phyloP scores from a whole-genome alignment of 2,113 vertebrate species.

The Emydura subglobosa region DNA sequence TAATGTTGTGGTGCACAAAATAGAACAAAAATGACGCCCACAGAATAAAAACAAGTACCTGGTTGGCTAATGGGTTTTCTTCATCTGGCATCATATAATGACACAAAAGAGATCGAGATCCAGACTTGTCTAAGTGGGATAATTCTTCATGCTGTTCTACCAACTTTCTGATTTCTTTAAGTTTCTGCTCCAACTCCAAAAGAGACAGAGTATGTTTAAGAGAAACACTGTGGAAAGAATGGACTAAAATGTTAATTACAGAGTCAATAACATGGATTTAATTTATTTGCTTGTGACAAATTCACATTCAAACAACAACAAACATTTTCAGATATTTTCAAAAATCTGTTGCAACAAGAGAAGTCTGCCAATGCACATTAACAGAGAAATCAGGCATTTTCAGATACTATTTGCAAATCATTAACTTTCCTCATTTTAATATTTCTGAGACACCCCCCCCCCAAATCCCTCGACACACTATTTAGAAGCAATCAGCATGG shows the following conservation, averaged over 20 bases:
- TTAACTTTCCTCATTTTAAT: not conserved
- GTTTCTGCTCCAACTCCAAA: slow-evolving; percentile 91
- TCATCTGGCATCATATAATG: slow-evolving; percentile 95
- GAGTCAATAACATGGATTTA: not conserved
- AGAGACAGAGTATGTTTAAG: slow-evolving; percentile 94
- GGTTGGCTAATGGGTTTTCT: slow-evolving; percentile 89
- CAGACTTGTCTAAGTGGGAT: slow-evolving; percentile 46
- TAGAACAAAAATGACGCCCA: not conserved
- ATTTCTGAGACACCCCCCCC: not conserved
- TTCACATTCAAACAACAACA: not conserved
- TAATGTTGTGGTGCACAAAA: not conserved
- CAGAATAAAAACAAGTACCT: slow-evolving; percentile 80
- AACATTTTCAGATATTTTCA: not conserved
- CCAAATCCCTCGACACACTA: not conserved
- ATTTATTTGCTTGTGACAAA: not conserved
- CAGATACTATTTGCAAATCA: not conserved
- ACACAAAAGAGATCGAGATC: slow-evolving; percentile 80
- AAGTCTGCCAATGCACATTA: not conserved
- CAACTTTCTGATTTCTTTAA: slow-evolving; percentile 87
- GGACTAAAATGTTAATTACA: not conserved
- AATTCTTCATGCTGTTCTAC: slow-evolving; percentile 81
- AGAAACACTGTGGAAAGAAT: slow-evolving; percentile 83
- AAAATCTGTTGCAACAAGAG: not conserved
- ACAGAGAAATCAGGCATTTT: not conserved
- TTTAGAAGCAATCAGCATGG: not conserved